A percentile compares a stretch with the other conserved stretches of the same genome.
phyloP scores from a whole-genome alignment of 2,113 vertebrate species.

The Pandion haliaetus region DNA sequence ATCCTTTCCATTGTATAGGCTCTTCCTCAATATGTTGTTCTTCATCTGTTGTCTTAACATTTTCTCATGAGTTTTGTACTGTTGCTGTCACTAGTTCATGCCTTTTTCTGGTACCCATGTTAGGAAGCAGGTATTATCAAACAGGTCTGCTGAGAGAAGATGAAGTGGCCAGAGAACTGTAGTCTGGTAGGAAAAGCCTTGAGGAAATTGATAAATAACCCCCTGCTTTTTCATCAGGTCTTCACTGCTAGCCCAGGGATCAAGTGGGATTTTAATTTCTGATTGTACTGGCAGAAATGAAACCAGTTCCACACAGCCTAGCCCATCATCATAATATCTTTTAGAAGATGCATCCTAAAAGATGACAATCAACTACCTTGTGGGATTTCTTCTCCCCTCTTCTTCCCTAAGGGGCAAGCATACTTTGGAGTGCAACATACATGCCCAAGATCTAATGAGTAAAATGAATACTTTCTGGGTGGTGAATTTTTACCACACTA shows the following conservation, averaged over 20 bases:
- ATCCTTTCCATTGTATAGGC: not conserved
- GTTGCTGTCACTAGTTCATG: not conserved
- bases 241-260: not conserved
- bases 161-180: not conserved
- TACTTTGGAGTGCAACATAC: not conserved
- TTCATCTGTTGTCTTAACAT: not conserved
- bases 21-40: not conserved
- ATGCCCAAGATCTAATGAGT: not conserved
- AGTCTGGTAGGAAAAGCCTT: not conserved
- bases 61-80: not conserved
- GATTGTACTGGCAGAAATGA: not conserved
- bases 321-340: not conserved
- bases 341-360: not conserved
- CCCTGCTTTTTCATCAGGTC: not conserved
- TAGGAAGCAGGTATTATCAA: not conserved
- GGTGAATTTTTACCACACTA: not conserved
- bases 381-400: not conserved
- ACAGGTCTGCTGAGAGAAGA: not conserved
- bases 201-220: not conserved
- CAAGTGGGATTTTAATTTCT: not conserved
- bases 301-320: not conserved
- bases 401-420: not conserved
- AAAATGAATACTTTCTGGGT: not conserved
- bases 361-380: not conserved
- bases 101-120: not conserved